These are phyloP conservation scores for Medauroidea extradentata DNA, from an alignment of 1,140 invertebrate species.

Conservation along the genomic window DNA sequence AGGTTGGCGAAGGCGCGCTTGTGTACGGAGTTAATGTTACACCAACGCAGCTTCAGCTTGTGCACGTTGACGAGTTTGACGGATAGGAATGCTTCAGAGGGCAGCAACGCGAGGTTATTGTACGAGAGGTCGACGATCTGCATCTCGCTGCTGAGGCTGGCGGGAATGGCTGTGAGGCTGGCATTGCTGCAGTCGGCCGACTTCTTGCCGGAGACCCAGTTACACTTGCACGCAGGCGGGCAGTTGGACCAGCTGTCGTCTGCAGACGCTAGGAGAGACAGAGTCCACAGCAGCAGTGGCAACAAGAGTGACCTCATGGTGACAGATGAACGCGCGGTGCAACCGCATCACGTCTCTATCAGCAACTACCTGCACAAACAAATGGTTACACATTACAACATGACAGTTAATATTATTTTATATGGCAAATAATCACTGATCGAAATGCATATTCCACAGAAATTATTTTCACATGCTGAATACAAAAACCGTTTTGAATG, in stretches of 20 bases:
- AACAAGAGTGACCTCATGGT: background rate
- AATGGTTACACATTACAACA: too few relatives aligned
- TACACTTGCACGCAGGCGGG: constrained; percentile 62
- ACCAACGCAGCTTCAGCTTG: constrained; percentile 68
- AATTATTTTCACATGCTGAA: too few relatives aligned
- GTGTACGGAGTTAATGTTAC: constrained; percentile 63
- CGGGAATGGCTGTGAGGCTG: constrained; percentile 61
- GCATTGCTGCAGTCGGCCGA: constrained; percentile 71
- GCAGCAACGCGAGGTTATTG: constrained; percentile 63
- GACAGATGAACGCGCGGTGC: background rate
- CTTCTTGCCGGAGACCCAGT: constrained; percentile 75
- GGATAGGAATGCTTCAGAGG: constrained; percentile 60
- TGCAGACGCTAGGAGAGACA: background rate
- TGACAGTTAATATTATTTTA: too few relatives aligned
- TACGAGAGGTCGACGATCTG: constrained; percentile 62
- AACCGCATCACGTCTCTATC: background rate
- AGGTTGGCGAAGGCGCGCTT: constrained; percentile 69
- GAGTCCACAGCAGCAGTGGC: constrained; percentile 1
- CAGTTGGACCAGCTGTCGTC: constrained; percentile 30
- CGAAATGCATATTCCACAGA: too few relatives aligned
- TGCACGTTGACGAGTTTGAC: constrained; percentile 73
- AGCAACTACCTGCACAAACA: too few relatives aligned
- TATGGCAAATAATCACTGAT: too few relatives aligned
- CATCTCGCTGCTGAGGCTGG: constrained; percentile 60
- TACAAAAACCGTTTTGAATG: too few relatives aligned